phyloP scores from a whole-genome alignment of 2,797 vertebrate genomes.

The Semaprochilodus insignis region DNA sequence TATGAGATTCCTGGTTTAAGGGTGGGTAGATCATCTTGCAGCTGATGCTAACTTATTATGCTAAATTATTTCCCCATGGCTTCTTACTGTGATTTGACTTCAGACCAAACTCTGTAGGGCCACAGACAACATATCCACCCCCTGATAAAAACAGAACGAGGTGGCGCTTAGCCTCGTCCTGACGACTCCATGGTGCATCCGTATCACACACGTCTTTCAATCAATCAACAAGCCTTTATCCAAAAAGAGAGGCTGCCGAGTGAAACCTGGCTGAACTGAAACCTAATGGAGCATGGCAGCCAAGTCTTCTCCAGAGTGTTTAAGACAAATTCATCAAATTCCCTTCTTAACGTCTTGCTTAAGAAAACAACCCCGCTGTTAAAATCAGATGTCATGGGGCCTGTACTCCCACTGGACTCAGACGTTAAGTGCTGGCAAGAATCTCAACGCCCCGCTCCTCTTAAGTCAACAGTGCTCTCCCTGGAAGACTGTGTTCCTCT shows the following conservation, averaged over 20 bases:
- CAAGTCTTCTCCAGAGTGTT: slow-evolving; percentile 61
- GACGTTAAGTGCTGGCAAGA: slow-evolving; percentile 57
- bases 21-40: too few species aligned
- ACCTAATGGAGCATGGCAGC: slow-evolving; percentile 63
- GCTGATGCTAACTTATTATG: too few species aligned
- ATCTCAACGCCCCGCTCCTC: slow-evolving; percentile 26
- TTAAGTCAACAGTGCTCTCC: slow-evolving; percentile 43
- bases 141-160: slow-evolving; percentile 29
- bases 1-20: too few species aligned
- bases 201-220: slow-evolving; percentile 29
- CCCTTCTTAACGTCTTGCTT: slow-evolving; percentile 54
- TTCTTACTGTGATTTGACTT: not conserved
- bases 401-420: slow-evolving; percentile 52
- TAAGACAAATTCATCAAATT: slow-evolving; percentile 67
- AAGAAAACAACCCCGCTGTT: slow-evolving; percentile 64
- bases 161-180: slow-evolving; percentile 3
- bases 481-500: slow-evolving; percentile 24
- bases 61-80: slow-evolving; percentile 43
- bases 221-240: slow-evolving; percentile 41
- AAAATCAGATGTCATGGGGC: slow-evolving; percentile 63
- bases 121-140: slow-evolving; percentile 13
- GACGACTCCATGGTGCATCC: slow-evolving; percentile 11
- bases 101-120: slow-evolving; percentile 2
- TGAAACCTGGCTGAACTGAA: slow-evolving; percentile 61
- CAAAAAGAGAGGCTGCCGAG: slow-evolving; percentile 42